Evolutionary conservation across 2,797 vertebrate species (phyloP).

Genomic region (Distichodus sexfasciatus): DNA sequence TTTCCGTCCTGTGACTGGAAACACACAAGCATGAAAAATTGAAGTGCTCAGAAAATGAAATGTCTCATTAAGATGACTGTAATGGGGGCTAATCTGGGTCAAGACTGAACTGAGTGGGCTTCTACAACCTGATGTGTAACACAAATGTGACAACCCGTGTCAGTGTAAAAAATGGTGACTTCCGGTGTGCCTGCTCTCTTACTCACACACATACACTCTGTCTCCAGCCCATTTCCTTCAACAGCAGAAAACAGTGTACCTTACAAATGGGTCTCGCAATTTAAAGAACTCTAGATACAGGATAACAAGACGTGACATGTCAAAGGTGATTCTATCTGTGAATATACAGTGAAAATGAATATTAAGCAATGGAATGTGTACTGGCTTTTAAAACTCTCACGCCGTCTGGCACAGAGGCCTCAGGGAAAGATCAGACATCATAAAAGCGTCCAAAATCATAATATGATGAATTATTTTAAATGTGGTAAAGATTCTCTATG

Average conservation of each 20-base stretch:
- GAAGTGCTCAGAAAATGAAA: background rate
- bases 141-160: background rate
- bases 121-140: background rate
- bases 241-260: too few species aligned
- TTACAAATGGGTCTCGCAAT: background rate
- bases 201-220: background rate
- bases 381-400: too few species aligned
- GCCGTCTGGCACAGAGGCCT: too few species aligned
- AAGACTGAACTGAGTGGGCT: background rate
- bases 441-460: too few species aligned
- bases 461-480: too few species aligned
- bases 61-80: background rate
- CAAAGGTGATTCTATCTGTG: background rate
- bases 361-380: background rate
- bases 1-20: constrained; percentile 2
- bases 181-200: background rate
- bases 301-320: background rate
- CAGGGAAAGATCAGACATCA: too few species aligned
- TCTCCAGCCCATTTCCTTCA: too few species aligned
- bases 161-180: background rate
- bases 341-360: background rate
- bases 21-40: background rate
- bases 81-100: background rate
- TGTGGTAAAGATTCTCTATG: too few species aligned
- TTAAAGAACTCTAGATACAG: background rate